A percentile compares a stretch with the other conserved stretches of the same genome.
Conservation (phyloP, 2,797 vertebrate genomes). For the Labeo calbasu region DNA sequence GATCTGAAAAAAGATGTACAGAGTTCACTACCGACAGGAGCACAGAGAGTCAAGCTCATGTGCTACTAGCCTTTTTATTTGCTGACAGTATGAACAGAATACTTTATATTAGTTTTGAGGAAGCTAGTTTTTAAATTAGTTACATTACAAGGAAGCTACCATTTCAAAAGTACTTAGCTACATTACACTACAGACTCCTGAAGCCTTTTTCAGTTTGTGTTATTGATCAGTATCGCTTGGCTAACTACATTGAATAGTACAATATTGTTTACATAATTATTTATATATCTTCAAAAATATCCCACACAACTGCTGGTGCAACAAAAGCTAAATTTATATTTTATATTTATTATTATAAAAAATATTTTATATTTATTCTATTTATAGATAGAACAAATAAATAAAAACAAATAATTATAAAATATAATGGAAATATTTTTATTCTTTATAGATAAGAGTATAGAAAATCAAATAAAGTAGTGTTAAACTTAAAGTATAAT, state of each 20-base stretch:
- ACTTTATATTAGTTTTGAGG: not conserved
- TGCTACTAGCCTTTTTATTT: not conserved
- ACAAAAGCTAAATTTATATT: no score
- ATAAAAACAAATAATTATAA: not conserved
- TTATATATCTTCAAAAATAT: not conserved
- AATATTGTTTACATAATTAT: no score
- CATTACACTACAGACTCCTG: not conserved
- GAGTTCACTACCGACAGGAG: not conserved
- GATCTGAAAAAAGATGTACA: not conserved
- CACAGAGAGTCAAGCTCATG: not conserved
- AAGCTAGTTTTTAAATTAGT: not conserved
- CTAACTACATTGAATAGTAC: not conserved
- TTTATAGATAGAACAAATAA: no score
- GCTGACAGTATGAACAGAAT: not conserved
- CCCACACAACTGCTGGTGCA: no score
- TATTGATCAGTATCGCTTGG: not conserved
- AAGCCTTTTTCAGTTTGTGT: not conserved
- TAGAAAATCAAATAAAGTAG: not conserved
- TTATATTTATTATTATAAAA: no score
- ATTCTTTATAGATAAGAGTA: not conserved
- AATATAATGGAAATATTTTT: not conserved
- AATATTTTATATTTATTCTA: no score
- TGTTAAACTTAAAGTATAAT: not conserved
- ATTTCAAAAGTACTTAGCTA: not conserved
- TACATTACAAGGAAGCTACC: not conserved